Percentiles rank a stretch among this genome's conserved stretches.
Conservation (phyloP, 1,140 invertebrate species). For the Megathymus violae region DNA sequence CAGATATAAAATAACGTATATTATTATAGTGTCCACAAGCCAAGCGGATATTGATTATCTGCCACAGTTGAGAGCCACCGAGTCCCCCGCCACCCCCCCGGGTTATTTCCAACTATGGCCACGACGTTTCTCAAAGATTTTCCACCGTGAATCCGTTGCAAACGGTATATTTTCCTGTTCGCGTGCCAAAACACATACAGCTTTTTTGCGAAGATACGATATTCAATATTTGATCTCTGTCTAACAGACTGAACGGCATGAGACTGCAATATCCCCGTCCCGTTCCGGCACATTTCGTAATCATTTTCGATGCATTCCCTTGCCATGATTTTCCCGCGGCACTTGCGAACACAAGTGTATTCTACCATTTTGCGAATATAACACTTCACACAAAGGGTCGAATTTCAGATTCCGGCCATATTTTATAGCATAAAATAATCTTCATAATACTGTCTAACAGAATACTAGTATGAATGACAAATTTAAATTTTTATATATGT, state of each 20-base stretch:
- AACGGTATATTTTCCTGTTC: conserved; percentile 58
- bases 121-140: conserved; percentile 43
- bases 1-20: conserved; percentile 81
- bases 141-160: conserved; percentile 49
- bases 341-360: conserved; percentile 68
- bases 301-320: conserved; percentile 83
- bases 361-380: conserved; percentile 59
- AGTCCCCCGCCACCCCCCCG: conserved; percentile 55
- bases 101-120: conserved; percentile 55
- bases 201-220: conserved; percentile 57
- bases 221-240: conserved; percentile 84
- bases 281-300: conserved; percentile 78
- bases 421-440: too few species aligned
- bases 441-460: too few species aligned
- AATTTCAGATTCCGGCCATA: conserved; percentile 24
- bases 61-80: conserved; percentile 82
- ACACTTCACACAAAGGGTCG: conserved; percentile 37
- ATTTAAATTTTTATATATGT: too few species aligned
- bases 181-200: conserved; percentile 44
- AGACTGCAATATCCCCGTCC: conserved; percentile 76
- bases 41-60: conserved; percentile 85
- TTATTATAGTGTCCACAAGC: conserved; percentile 84
- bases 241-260: conserved; percentile 73
- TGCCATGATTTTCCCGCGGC: conserved; percentile 80
- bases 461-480: too few species aligned